Base-by-base conservation (phyloP, 2,113 vertebrate genomes). In the Struthio camelus region DNA sequence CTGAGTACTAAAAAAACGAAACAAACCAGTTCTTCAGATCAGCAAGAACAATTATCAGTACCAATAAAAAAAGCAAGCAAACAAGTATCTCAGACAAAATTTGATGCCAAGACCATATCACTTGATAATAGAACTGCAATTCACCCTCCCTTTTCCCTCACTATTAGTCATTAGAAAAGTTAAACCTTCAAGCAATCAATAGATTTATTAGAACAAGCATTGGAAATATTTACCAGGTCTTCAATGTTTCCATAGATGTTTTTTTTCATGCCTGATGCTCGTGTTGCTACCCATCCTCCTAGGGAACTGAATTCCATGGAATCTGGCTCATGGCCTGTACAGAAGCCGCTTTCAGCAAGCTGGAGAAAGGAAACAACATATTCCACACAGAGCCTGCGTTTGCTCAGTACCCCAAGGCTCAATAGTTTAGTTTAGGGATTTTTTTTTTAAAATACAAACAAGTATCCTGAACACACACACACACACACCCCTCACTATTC, bases 181-280 rank as follows among this genome's bases (percentile, higher is more conserved):
- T 67, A 90, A 76, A 19, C n/a, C n/a, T 24, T 22, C 18, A 24
- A 92, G 44, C 4, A 76, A 64, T 59, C 20, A 70, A 10, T 77
- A 46, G 32, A 77, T 20, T 51, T 48, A 78, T 71, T 82, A 36
- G n/a, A 65, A 64, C 44, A 85, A 85, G 1, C 61, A 85, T 56
- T 72, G 65, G 28, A 96, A 76, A 71, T 62, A 77, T 73, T 97
- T 98, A 99, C 99, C 99, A 99, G 97, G 97, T 99, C 99, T 97
- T 99, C 99, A 73, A 99, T 99, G 98, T 99, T 99, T 97, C 99
- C 99, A 70, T 99, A 99, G 97, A 99, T 98, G 96, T 99, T 99
- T 97, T 99, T 99, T 98, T 99, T 99, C 99, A 99, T 99, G 98
- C 99, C 99, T 32, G 99, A 99, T 58, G 99, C 99, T 91, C 99